Evolutionary conservation across 1,140 invertebrate genomes (phyloP).

Genomic region (Heliconius nattereri): DNA sequence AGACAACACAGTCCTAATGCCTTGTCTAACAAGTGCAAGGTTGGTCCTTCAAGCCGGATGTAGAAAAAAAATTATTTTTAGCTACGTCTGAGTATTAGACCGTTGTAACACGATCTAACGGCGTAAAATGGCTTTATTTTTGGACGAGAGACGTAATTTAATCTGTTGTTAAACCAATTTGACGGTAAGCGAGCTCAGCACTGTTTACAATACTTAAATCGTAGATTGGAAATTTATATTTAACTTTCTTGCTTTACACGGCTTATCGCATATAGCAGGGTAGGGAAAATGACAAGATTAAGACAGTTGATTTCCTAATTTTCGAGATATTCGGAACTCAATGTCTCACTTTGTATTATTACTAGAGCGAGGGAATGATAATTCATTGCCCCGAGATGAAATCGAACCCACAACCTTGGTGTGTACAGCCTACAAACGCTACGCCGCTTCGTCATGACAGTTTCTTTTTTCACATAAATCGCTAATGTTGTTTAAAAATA

Average conservation of each 20-base stretch:
- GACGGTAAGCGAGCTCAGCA: constrained; percentile 19
- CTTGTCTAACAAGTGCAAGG: constrained; percentile 27
- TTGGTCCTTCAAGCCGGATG: constrained; percentile 34
- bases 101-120: constrained; percentile 27
- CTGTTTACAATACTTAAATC: neutral
- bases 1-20: constrained; percentile 22
- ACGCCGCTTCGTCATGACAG: too few relatives aligned
- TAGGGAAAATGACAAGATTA: too few relatives aligned
- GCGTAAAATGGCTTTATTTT: constrained; percentile 27
- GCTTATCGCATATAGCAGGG: too few relatives aligned
- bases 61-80: constrained; percentile 30
- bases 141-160: constrained; percentile 30
- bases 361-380: too few relatives aligned
- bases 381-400: too few relatives aligned
- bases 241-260: neutral
- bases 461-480: neutral
- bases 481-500: neutral
- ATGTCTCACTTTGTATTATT: too few relatives aligned
- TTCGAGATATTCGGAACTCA: too few relatives aligned
- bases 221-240: neutral
- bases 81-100: constrained; percentile 5
- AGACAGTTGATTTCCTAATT: too few relatives aligned
- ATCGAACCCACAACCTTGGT: too few relatives aligned
- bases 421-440: too few relatives aligned
- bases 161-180: constrained; percentile 31